Percentiles rank a stretch among this genome's conserved stretches.
Conservation (phyloP, 2,797 vertebrate genomes). For the Sebastolobus alascanus region DNA sequence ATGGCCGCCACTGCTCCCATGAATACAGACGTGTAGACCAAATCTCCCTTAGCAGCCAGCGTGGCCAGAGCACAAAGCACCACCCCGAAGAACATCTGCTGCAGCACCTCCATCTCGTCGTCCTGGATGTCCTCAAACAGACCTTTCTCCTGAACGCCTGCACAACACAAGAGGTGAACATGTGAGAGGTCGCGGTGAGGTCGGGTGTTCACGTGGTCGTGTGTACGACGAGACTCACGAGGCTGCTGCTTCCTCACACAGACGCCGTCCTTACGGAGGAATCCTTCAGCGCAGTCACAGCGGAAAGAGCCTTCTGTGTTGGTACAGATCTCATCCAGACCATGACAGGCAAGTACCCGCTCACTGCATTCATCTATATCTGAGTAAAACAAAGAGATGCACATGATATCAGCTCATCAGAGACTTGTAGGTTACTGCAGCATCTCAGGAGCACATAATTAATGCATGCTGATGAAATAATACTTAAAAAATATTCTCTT, state of each 20-base stretch:
- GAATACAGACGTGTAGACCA: conserved; percentile 97
- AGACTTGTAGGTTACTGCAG: not conserved
- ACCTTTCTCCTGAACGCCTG: conserved; percentile 88
- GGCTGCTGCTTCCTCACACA: conserved; percentile 87
- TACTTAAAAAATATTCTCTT: not conserved
- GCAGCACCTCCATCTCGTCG: conserved; percentile 94
- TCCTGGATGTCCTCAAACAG: conserved; percentile 95
- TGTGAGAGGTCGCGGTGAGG: not conserved
- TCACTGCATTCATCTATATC: conserved; percentile 92
- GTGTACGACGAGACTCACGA: conserved; percentile 75
- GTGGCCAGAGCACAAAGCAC: conserved; percentile 95
- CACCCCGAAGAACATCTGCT: conserved; percentile 97
- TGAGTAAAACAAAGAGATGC: conserved; percentile 45
- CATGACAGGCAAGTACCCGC: conserved; percentile 85
- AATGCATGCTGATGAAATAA: not conserved
- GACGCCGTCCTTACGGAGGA: conserved; percentile 74
- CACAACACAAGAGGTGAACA: not conserved
- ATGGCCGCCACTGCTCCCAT: conserved; percentile 94
- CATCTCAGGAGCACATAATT: not conserved
- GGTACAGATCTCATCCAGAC: conserved; percentile 88
- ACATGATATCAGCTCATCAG: not conserved
- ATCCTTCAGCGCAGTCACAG: conserved; percentile 89
- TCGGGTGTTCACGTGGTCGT: not conserved
- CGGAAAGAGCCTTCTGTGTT: conserved; percentile 91
- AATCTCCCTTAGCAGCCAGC: conserved; percentile 94